Evolutionary conservation across 2,888 invertebrate species (phyloP), one percentile per base, ranked within the genome.

Genomic region (Anoplius nigerrimus): DNA sequence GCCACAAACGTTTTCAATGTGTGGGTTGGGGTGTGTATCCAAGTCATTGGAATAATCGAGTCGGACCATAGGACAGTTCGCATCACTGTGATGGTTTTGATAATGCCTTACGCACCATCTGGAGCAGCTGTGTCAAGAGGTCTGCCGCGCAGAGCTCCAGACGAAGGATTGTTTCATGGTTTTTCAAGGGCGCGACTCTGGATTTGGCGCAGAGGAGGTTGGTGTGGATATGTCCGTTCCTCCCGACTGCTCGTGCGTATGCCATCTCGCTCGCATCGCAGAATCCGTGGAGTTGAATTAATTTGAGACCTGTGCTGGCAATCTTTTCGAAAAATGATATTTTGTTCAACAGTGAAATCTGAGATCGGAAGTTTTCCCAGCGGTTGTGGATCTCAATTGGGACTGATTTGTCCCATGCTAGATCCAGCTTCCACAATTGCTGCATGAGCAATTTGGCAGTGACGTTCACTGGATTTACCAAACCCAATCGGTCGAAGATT

Each of bases 391-490:
- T 21, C 3, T 16, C 34, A 0, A 2, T 20, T 6, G 71, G 62
- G 0, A 74, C 42, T 0, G 71, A 63, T 43, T 74, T 69, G 8
- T 70, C 66, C 74, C 69, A 75, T 15, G 58, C 34, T 0, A 72
- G 0, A 5, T 66, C 27, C 0, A 54, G 2, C 21, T 48, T 43
- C 61, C 67, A 73, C 2, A 69, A 43, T n/a, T 57, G 51, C 13
- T 73, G 75, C 60, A 66, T 62, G 0, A 75, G 16, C 0, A n/a
- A 24, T 45, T 75, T 71, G 0, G 72, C 69, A 11, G 2, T 16
- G 0, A 69, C 0, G 1, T 60, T 65, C 0, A 65, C 52, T 0
- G 71, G 69, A 6, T 24, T 61, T 1, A 65, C 20, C 0, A 65
- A 11, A 15, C 58, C 61, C 22, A 61, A 24, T 1, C 65, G 65